Evolutionary conservation across 37 sponge, comb jelly and placozoan genomes (phyloP).

Genomic region (Oopsacas minuta): DNA sequence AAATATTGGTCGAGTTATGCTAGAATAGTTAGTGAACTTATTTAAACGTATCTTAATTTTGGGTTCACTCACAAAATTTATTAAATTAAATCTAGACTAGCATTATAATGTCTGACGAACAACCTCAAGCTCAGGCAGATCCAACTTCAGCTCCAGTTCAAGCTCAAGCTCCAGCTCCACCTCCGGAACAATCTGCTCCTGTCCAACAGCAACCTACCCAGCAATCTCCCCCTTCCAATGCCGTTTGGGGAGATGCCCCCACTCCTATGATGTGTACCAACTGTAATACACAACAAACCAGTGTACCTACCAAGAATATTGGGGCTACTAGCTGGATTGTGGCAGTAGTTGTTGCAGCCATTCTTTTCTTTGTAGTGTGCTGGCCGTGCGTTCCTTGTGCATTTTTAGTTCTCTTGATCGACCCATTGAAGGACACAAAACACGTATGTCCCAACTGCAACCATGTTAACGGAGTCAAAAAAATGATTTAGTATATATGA

Average conservation of each 20-base stretch:
- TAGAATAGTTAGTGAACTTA: too few species aligned
- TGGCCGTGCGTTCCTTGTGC: constrained; percentile 1
- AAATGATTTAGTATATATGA: not conserved
- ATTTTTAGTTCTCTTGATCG: not conserved
- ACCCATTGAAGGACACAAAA: not conserved
- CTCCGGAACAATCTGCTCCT: not conserved
- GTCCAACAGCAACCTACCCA: too few species aligned
- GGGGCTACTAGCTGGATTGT: not conserved
- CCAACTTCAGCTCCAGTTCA: not conserved
- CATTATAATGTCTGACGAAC: too few species aligned
- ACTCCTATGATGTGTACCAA: not conserved
- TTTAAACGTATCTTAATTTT: too few species aligned
- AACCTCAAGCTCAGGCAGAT: not conserved
- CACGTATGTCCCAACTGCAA: constrained; percentile 14
- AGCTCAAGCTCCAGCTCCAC: not conserved
- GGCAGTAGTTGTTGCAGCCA: not conserved
- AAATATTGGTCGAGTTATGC: too few species aligned
- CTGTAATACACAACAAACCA: not conserved
- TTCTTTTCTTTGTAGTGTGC: not conserved
- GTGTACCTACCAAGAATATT: not conserved
- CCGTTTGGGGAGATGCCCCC: not conserved
- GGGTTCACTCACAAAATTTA: too few species aligned
- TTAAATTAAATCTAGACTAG: too few species aligned
- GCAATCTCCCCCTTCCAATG: not conserved
- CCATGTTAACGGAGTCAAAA: not conserved